Evolutionary conservation across 2,888 invertebrate species (phyloP).

Genomic region (Apamea sordens): DNA sequence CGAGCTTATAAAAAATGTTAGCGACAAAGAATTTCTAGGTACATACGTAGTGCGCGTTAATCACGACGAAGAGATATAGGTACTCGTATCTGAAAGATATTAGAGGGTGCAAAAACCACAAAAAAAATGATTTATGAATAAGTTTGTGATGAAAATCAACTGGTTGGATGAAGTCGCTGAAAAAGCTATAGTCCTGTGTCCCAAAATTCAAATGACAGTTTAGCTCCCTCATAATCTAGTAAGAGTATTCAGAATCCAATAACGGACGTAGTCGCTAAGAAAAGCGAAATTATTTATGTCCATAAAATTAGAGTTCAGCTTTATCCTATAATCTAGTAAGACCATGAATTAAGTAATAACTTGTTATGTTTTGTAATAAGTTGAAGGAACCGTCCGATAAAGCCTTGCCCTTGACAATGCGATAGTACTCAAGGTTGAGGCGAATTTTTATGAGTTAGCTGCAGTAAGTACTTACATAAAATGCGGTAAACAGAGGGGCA

Average conservation of each 20-base stretch:
- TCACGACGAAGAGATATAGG: not conserved
- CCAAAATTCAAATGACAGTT: not conserved
- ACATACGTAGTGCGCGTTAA: not conserved
- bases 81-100: too few relatives aligned
- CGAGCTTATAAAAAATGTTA: too few relatives aligned
- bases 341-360: slow-evolving; percentile 5
- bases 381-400: not conserved
- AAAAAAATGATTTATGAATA: not conserved
- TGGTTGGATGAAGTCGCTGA: not conserved
- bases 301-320: not conserved
- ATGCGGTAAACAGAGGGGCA: not conserved
- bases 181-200: not conserved
- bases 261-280: too few relatives aligned
- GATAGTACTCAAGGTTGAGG: slow-evolving; percentile 29
- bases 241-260: too few relatives aligned
- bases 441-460: slow-evolving; percentile 19
- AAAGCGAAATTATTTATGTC: not conserved
- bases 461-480: not conserved
- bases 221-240: not conserved
- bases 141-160: not conserved
- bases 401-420: slow-evolving; percentile 19
- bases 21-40: too few relatives aligned
- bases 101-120: too few relatives aligned
- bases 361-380: not conserved
- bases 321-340: slow-evolving; percentile 15